Evolutionary conservation across 2,113 vertebrate genomes (phyloP), one percentile per base, ranked within the genome.

Genomic region (Triplophysa siluroides): DNA sequence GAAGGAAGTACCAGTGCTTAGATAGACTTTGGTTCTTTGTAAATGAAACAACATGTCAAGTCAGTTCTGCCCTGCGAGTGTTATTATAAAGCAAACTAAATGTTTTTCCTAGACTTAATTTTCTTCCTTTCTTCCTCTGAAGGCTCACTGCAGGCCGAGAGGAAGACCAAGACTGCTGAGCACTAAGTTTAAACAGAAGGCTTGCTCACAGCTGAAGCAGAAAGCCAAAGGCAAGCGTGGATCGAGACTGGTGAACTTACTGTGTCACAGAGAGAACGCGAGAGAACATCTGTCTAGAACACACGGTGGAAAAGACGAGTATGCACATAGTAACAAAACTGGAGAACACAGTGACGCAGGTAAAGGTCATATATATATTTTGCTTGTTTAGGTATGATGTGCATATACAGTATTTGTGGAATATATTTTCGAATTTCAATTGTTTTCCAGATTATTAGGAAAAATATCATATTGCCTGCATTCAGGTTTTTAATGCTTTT

Each of bases 191-290:
- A 92, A 93, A 83, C 87, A 82, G 67, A 93, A 91, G 78, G 89
- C 91, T 24, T 93, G 75, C 26, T 65, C 93, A 38, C 95, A 95
- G 88, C 91, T 96, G 85, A 96, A 96, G 89, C 95, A 96, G 71
- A 95, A 94, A 81, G 93, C 93, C 47, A 94, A 90, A 74, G 91
- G 88, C 89, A 94, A 95, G 86, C 93, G 86, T 41, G 90, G 92
- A 10, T 90, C 93, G 0, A 23, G 92, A 0, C 56, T 93, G 0
- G 78, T 90, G 58, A 90, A 91, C 67, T 70, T 90, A 81, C 93
- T 86, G 92, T 95, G 64, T 88, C 81, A 91, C 86, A 93, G 93
- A 86, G 93, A 91, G 47, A 85, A 83, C 12, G n/a, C 64, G 21
- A 18, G 70, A 11, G 61, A 83, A 58, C 78, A 61, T 94, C 41